Conservation (phyloP, 2,113 vertebrate species). For the Ardeotis arabs region DNA sequence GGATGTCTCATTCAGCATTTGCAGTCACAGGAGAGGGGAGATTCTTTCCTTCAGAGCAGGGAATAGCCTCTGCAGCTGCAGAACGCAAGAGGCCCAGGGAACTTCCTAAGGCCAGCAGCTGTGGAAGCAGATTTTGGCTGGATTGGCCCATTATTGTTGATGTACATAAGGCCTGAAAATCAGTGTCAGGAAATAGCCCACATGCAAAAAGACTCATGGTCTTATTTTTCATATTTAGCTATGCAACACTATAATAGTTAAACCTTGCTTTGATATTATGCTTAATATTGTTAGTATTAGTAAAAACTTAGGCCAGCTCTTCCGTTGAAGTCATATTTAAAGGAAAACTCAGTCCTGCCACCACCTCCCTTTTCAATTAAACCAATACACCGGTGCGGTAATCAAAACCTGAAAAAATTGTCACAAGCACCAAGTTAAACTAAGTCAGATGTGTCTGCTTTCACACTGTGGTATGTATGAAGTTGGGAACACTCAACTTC, state of each 20-base stretch:
- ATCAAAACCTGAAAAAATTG: neutral
- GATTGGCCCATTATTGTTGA: slow-evolving; percentile 27
- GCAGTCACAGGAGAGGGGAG: slow-evolving; percentile 32
- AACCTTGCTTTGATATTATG: neutral
- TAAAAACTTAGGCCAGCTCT: neutral
- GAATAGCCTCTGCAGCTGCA: slow-evolving; percentile 65
- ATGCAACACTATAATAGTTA: neutral
- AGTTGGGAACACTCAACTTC: neutral
- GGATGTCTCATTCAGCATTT: slow-evolving; percentile 55
- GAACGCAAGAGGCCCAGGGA: slow-evolving; percentile 46
- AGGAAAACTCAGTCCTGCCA: neutral
- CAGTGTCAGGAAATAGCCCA: neutral
- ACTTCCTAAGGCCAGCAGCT: slow-evolving; percentile 57
- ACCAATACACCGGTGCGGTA: neutral
- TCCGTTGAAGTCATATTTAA: neutral
- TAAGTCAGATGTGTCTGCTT: neutral
- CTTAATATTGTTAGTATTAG: neutral
- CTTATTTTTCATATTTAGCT: slow-evolving; percentile 5
- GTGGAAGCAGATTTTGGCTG: slow-evolving; percentile 61
- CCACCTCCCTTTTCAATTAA: neutral
- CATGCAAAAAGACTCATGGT: neutral
- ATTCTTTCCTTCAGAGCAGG: neutral
- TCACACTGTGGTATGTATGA: neutral
- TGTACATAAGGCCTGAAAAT: slow-evolving; percentile 3
- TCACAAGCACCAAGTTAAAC: neutral